Evolutionary conservation across 2,888 invertebrate genomes (phyloP).

Genomic region (Sipunculus nudus): DNA sequence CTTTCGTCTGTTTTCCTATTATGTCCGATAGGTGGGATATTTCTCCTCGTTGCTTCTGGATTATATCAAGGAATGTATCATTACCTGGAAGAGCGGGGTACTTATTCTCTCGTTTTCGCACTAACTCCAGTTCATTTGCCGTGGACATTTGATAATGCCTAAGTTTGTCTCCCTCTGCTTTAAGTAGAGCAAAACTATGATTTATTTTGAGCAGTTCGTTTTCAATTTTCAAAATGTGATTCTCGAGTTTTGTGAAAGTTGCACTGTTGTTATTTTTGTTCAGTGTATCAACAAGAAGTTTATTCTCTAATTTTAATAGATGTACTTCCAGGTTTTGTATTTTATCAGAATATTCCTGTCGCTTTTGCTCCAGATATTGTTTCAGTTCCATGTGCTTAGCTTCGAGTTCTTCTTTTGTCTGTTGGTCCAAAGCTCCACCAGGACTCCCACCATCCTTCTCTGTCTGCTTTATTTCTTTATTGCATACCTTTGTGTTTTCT

Average conservation of each 20-base stretch:
- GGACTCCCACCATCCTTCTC: too few species aligned
- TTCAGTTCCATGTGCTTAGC: too few species aligned
- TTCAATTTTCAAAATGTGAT: conserved; percentile 53
- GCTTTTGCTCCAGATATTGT: too few species aligned
- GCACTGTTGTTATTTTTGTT: conserved; percentile 49
- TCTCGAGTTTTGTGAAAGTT: conserved; percentile 50
- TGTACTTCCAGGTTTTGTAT: conserved; percentile 49
- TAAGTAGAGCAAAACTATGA: conserved; percentile 45
- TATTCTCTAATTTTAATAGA: conserved; percentile 56
- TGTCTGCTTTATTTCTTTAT: too few species aligned
- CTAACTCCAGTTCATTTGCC: conserved; percentile 3
- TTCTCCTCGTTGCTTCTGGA: conserved; percentile 46
- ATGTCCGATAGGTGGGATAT: conserved; percentile 45
- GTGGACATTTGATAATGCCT: conserved; percentile 36
- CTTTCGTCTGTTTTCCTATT: conserved; percentile 44
- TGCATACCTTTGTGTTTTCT: too few species aligned
- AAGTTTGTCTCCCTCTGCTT: conserved; percentile 45
- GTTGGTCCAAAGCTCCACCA: too few species aligned
- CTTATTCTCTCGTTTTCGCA: not conserved
- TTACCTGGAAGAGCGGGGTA: conserved; percentile 26
- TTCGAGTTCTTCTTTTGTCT: too few species aligned
- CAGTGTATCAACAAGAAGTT: conserved; percentile 46
- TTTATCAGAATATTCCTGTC: too few species aligned
- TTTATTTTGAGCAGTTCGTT: conserved; percentile 54
- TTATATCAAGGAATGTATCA: conserved; percentile 22